Evolutionary conservation across 2,888 invertebrate genomes (phyloP).

Genomic region (Rhaphigaster nebulosa): DNA sequence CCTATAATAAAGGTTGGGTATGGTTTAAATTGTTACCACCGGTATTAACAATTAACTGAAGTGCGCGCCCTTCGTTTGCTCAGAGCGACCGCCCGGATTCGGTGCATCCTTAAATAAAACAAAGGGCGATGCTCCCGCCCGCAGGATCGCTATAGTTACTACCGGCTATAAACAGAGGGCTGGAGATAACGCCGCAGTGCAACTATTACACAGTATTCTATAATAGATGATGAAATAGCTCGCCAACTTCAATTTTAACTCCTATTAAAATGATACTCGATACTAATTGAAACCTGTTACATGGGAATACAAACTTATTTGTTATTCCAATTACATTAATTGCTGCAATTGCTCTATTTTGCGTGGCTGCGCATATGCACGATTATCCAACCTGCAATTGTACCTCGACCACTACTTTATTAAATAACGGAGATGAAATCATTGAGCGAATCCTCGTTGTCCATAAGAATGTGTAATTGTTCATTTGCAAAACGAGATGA

Average conservation of each 20-base stretch:
- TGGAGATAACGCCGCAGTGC: neutral
- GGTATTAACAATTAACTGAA: neutral
- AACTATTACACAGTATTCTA: neutral
- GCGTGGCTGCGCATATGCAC: neutral
- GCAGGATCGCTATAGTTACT: neutral
- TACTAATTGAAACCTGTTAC: neutral
- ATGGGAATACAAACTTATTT: neutral
- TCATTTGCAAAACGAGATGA: neutral
- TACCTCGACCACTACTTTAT: neutral
- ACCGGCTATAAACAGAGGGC: neutral
- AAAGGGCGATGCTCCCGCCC: neutral
- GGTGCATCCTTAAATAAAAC: constrained; percentile 1
- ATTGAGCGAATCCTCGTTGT: neutral
- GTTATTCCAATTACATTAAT: neutral
- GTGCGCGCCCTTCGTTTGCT: neutral
- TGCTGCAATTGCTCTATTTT: neutral
- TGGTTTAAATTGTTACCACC: neutral
- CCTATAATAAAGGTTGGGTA: constrained; percentile 6
- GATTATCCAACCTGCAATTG: neutral
- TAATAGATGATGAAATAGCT: neutral
- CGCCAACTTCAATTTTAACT: constrained; percentile 6
- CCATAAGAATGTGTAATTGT: neutral
- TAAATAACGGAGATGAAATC: neutral
- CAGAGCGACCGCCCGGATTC: neutral
- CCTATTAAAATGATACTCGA: neutral